Conservation (phyloP, 1,140 invertebrate species). For the Gerris buenoi region DNA sequence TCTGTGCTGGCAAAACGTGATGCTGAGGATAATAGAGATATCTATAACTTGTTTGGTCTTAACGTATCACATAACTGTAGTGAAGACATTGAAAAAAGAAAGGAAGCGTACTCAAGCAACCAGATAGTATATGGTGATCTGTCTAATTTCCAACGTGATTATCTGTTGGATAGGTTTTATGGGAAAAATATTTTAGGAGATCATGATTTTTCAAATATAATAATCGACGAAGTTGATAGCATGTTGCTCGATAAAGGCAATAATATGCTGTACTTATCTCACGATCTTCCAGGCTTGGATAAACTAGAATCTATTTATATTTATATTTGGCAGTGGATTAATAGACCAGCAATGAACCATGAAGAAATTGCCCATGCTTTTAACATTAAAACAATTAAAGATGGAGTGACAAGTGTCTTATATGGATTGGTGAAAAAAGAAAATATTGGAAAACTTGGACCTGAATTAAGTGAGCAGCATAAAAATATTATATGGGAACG, state of each 20-base stretch:
- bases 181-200: slow-evolving; percentile 21
- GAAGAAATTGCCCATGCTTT: slow-evolving; percentile 13
- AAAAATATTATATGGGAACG: background rate
- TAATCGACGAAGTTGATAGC: slow-evolving; percentile 30
- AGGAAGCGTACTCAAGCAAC: slow-evolving; percentile 17
- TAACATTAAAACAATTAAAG: background rate
- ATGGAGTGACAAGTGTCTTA: background rate
- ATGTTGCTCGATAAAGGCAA: slow-evolving; percentile 29
- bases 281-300: slow-evolving; percentile 26
- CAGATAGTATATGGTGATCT: slow-evolving; percentile 27
- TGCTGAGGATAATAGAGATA: slow-evolving; percentile 5
- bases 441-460: background rate
- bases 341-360: slow-evolving; percentile 12
- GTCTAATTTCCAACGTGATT: slow-evolving; percentile 27
- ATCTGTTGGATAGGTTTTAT: slow-evolving; percentile 24
- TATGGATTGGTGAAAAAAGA: background rate
- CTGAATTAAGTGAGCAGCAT: background rate
- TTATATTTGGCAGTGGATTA: slow-evolving; percentile 26
- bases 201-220: slow-evolving; percentile 22
- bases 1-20: background rate
- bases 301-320: slow-evolving; percentile 27
- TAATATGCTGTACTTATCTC: slow-evolving; percentile 27
- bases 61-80: slow-evolving; percentile 23
- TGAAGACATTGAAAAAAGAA: slow-evolving; percentile 19
- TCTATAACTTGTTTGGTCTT: slow-evolving; percentile 24